phyloP scores from a whole-genome alignment of 2,888 invertebrate species.

The Alloscopus bannaensis region DNA sequence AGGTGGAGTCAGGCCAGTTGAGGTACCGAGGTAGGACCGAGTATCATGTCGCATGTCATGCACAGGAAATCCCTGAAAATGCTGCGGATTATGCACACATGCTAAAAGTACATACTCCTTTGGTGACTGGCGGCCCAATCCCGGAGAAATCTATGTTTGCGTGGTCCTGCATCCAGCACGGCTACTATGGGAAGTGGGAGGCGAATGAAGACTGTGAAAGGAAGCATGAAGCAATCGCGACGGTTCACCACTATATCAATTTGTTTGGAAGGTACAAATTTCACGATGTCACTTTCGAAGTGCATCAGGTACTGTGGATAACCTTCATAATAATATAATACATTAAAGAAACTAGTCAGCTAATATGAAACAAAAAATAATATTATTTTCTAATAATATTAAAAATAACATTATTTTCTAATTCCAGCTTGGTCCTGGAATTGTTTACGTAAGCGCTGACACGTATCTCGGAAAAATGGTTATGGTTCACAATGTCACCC shows the following conservation, averaged over 20 bases:
- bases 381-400: neutral
- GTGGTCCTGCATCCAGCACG: constrained; percentile 64
- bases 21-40: constrained; percentile 86
- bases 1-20: constrained; percentile 79
- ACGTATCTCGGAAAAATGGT: constrained; percentile 76
- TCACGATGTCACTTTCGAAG: constrained; percentile 60
- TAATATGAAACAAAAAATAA: neutral
- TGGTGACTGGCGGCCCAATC: constrained; percentile 52
- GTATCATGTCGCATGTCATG: constrained; percentile 85
- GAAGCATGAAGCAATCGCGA: constrained; percentile 59
- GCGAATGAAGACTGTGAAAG: constrained; percentile 43
- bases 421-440: constrained; percentile 76
- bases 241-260: constrained; percentile 55
- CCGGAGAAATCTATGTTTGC: constrained; percentile 48
- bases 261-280: constrained; percentile 51
- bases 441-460: constrained; percentile 77
- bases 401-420: neutral
- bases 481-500: constrained; percentile 87
- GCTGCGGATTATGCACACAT: constrained; percentile 91
- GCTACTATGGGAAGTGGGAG: constrained; percentile 65
- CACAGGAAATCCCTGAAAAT: constrained; percentile 93
- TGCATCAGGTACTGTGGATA: constrained; percentile 59
- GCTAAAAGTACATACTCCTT: constrained; percentile 81
- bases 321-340: too few species aligned
- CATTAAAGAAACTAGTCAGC: too few species aligned